phyloP scores from a whole-genome alignment of 2,797 vertebrate genomes.

The Pangasius krempfi region DNA sequence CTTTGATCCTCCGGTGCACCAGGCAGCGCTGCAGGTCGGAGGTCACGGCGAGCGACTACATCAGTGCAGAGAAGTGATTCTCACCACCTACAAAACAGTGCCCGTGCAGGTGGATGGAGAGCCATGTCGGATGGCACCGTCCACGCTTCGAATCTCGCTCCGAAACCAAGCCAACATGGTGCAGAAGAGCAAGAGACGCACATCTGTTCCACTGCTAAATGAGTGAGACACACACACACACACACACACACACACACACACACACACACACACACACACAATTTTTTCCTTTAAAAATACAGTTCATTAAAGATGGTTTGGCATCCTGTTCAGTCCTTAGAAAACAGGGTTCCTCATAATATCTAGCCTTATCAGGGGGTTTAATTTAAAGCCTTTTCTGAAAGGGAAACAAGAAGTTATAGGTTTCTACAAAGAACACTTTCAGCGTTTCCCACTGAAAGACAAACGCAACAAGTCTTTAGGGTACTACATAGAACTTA shows the following conservation, averaged over 20 bases:
- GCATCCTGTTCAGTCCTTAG: neutral
- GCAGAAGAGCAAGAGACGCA: constrained; percentile 91
- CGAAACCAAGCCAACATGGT: constrained; percentile 99
- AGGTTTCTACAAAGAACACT: neutral
- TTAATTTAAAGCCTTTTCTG: neutral
- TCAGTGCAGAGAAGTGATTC: constrained; percentile 93
- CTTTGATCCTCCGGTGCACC: constrained; percentile 41
- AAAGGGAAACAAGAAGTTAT: neutral
- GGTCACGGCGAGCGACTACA: constrained; percentile 94
- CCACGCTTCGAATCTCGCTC: constrained; percentile 91
- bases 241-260: constrained; percentile 1
- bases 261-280: neutral
- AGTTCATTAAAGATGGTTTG: neutral
- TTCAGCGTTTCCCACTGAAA: neutral
- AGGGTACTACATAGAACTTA: neutral
- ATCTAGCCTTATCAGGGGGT: neutral
- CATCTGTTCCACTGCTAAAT: constrained; percentile 83
- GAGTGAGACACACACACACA: constrained; percentile 77
- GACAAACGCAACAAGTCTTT: neutral
- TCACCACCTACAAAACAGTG: constrained; percentile 93
- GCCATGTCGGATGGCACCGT: constrained; percentile 90
- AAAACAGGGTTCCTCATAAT: neutral
- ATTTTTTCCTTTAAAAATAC: neutral
- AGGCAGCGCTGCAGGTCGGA: constrained; percentile 97
- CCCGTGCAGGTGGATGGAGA: constrained; percentile 98